phyloP scores from a whole-genome alignment of 2,113 vertebrate genomes.

The Syngnathus floridae region DNA sequence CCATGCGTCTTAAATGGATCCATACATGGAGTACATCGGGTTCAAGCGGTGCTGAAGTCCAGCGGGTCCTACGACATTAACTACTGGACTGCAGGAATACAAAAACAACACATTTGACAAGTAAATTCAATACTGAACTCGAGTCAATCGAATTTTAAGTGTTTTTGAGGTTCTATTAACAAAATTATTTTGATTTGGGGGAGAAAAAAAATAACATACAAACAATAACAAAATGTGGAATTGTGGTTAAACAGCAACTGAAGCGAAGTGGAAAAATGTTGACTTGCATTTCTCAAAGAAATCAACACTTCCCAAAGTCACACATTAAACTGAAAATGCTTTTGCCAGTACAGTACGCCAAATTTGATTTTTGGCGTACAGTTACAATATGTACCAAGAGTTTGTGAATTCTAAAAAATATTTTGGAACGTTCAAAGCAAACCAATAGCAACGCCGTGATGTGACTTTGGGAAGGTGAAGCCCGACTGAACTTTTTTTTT shows the following conservation, averaged over 20 bases:
- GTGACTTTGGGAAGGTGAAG: background rate
- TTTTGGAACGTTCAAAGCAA: background rate
- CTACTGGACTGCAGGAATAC: conserved; percentile 64
- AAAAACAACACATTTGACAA: conserved; percentile 37
- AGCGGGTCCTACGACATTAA: conserved; percentile 46
- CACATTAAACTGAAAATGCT: background rate
- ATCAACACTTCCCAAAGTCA: conserved; percentile 2
- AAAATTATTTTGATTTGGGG: background rate
- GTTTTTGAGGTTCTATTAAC: background rate
- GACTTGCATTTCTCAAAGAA: conserved; percentile 22
- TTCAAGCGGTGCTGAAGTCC: conserved; percentile 49
- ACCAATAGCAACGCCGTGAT: background rate
- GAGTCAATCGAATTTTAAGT: background rate
- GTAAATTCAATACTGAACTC: background rate
- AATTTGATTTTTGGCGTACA: no score
- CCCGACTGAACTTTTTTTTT: background rate
- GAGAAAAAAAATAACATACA: background rate
- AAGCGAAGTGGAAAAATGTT: conserved; percentile 20
- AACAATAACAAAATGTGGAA: background rate
- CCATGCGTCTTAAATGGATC: conserved; percentile 51
- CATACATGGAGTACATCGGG: conserved; percentile 48
- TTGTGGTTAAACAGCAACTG: conserved; percentile 31
- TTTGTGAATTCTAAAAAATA: no score
- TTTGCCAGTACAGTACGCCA: no score
- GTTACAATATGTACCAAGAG: no score